Percentiles rank a stretch among this genome's conserved stretches.
These are phyloP conservation scores for Agapornis roseicollis DNA, from an alignment of 2,113 vertebrate genomes.

Conservation along the genomic window DNA sequence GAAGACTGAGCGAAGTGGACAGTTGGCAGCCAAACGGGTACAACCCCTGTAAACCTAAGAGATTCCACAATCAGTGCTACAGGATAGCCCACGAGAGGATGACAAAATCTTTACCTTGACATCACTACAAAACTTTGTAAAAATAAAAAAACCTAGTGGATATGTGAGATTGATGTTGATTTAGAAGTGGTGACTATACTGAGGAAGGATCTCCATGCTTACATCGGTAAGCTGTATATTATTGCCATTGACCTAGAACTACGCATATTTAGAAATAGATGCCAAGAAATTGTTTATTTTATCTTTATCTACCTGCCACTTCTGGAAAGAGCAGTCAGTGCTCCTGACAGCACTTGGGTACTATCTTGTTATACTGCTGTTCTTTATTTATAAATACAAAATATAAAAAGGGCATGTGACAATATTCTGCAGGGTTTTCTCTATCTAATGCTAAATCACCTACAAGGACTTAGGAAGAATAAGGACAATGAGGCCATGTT, in stretches of 20 bases:
- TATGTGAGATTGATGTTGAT: not conserved
- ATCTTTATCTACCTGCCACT: not conserved
- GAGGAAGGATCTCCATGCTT: not conserved
- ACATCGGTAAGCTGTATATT: not conserved
- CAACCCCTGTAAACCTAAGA: not conserved
- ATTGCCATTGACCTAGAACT: not conserved
- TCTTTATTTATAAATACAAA: not conserved
- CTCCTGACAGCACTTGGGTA: not conserved
- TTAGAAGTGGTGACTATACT: not conserved
- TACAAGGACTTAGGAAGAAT: not conserved
- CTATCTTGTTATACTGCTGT: not conserved
- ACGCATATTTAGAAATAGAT: not conserved
- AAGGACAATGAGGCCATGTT: not conserved
- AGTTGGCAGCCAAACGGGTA: slow-evolving; percentile 36
- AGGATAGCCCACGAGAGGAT: not conserved
- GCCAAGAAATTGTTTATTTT: not conserved
- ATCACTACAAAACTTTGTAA: not conserved
- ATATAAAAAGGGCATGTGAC: not conserved
- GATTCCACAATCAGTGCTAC: slow-evolving; percentile 10
- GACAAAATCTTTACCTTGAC: not conserved
- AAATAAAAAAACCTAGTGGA: not conserved
- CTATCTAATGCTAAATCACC: not conserved
- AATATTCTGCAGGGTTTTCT: not conserved
- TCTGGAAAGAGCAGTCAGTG: not conserved
- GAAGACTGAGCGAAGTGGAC: slow-evolving; percentile 45